A percentile compares a stretch with the other conserved stretches of the same genome.
Conservation (phyloP, 2,797 vertebrate species). For the Cynopterus sphinx region DNA sequence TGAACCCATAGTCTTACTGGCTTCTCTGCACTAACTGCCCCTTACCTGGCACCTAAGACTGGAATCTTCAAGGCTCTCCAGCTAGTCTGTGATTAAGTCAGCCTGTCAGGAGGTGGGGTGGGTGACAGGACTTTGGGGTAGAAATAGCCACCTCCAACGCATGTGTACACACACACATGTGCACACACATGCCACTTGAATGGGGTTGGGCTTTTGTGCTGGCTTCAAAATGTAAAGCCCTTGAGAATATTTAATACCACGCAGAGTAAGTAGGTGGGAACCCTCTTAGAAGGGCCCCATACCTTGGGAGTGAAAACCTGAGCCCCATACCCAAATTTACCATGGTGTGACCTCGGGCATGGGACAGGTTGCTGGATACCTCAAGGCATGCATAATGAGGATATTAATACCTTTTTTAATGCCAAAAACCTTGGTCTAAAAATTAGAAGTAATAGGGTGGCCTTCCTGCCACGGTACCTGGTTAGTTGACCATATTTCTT, state of each 20-base stretch:
- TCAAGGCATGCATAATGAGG: background rate
- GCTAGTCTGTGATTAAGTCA: background rate
- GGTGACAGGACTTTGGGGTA: background rate
- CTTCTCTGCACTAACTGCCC: background rate
- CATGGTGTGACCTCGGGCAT: background rate
- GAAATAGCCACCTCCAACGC: background rate
- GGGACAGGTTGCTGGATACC: background rate
- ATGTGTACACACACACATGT: rapidly evolving
- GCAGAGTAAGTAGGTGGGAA: background rate
- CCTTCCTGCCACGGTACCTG: background rate
- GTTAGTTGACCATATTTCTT: background rate
- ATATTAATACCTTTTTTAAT: background rate
- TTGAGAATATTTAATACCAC: background rate
- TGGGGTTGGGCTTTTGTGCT: background rate
- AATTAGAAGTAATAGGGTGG: background rate
- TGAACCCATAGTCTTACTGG: background rate
- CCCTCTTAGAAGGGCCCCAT: background rate
- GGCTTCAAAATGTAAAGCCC: background rate
- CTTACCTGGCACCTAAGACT: background rate
- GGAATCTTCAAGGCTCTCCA: background rate
- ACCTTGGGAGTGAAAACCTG: background rate
- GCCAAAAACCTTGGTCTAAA: background rate
- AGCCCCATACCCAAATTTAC: background rate
- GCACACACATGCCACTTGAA: background rate
- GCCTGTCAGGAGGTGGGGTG: background rate